These are phyloP conservation scores for Drosophila fungiperda DNA, from an alignment of 2,888 invertebrate species.

Conservation along the genomic window DNA sequence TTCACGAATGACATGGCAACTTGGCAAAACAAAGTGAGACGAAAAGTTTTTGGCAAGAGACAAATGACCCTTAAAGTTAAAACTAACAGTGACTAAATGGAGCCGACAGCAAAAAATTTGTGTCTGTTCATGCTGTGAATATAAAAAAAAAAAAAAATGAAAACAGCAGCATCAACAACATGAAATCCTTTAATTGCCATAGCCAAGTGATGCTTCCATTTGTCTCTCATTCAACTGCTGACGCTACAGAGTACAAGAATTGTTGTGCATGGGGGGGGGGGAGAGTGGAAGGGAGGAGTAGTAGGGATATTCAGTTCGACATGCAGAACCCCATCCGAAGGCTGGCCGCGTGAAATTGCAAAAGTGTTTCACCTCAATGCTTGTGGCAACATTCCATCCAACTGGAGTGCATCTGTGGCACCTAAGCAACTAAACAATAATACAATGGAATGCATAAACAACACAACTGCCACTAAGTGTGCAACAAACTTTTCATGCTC, in stretches of 20 bases:
- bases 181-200: conserved; percentile 83
- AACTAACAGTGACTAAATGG: conserved; percentile 78
- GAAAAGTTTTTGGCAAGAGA: conserved; percentile 74
- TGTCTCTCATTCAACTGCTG: conserved; percentile 74
- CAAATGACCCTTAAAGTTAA: conserved; percentile 79
- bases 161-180: conserved; percentile 50
- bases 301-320: conserved; percentile 10
- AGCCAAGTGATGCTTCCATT: conserved; percentile 78
- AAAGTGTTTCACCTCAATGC: conserved; percentile 82
- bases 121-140: conserved; percentile 29
- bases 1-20: conserved; percentile 68
- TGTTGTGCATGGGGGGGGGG: not conserved
- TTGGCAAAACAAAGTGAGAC: conserved; percentile 72
- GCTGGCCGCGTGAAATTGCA: conserved; percentile 78
- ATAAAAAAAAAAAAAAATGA: not conserved
- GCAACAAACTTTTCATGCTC: conserved; percentile 13
- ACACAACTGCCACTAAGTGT: conserved; percentile 9
- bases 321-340: conserved; percentile 19
- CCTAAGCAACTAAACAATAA: conserved; percentile 50
- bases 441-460: conserved; percentile 40
- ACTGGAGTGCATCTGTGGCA: conserved; percentile 36
- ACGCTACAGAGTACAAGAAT: conserved; percentile 22
- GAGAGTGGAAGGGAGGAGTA: not conserved
- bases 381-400: conserved; percentile 47
- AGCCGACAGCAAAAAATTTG: conserved; percentile 54